Evolutionary conservation across 2,888 invertebrate genomes (phyloP).

Genomic region (Xiphydria camelus): DNA sequence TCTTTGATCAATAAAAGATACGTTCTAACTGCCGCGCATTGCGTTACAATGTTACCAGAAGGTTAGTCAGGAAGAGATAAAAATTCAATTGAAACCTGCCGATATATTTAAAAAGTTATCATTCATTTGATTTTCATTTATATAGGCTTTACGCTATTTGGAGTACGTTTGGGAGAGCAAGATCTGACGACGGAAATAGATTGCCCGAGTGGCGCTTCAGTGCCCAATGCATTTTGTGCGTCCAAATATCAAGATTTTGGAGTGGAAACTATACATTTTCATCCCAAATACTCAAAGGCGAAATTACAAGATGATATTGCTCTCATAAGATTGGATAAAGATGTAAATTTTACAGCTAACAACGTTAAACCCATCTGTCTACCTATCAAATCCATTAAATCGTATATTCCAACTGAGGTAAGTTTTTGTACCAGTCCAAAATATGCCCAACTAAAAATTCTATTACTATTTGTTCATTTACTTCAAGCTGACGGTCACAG

Average conservation of each 20-base stretch:
- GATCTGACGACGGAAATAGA: slow-evolving; percentile 57
- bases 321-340: slow-evolving; percentile 60
- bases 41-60: slow-evolving; percentile 53
- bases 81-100: too few species aligned
- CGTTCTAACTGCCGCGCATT: slow-evolving; percentile 66
- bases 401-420: too few species aligned
- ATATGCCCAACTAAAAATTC: too few species aligned
- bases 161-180: slow-evolving; percentile 69
- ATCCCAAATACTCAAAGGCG: slow-evolving; percentile 60
- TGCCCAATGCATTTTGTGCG: slow-evolving; percentile 55
- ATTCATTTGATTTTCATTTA: too few species aligned
- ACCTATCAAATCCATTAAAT: too few species aligned
- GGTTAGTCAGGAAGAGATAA: too few species aligned
- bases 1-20: slow-evolving; percentile 62
- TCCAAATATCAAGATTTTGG: slow-evolving; percentile 61
- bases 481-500: slow-evolving; percentile 69
- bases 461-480: too few species aligned
- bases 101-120: too few species aligned
- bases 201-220: slow-evolving; percentile 60
- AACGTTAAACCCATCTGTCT: slow-evolving; percentile 62
- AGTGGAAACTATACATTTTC: slow-evolving; percentile 60
- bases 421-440: too few species aligned
- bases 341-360: slow-evolving; percentile 59
- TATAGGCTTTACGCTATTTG: slow-evolving; percentile 41
- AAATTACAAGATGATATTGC: slow-evolving; percentile 66